Conservation (phyloP, 23 tunicate species). For the Aplidium turbinatum region DNA sequence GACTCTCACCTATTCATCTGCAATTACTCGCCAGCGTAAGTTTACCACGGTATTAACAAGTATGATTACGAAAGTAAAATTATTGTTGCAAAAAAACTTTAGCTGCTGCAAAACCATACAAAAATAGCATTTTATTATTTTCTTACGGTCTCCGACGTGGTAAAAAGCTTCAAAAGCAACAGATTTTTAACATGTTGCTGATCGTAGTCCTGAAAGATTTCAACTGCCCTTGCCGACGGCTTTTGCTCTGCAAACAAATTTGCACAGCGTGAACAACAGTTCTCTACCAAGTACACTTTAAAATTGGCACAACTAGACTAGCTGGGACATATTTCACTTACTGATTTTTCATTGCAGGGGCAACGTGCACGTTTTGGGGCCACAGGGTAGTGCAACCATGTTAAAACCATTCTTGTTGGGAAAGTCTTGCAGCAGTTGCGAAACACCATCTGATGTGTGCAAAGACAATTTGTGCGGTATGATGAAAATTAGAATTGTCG, state of each 20-base stretch:
- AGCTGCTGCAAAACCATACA: no score
- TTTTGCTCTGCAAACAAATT: no score
- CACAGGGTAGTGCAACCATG: constrained; percentile 9
- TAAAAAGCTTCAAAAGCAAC: background rate
- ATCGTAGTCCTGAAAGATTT: no score
- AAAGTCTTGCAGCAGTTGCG: constrained; percentile 10
- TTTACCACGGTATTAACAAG: no score
- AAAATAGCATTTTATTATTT: no score
- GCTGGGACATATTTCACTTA: no score
- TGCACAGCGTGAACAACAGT: background rate
- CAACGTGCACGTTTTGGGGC: constrained; percentile 12
- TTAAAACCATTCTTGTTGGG: constrained; percentile 24
- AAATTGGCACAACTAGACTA: no score
- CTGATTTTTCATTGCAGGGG: constrained; percentile 37
- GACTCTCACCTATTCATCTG: constrained; percentile 55
- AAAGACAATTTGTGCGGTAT: constrained; percentile 29
- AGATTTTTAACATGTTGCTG: no score
- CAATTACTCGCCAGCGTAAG: constrained; percentile 78
- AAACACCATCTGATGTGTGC: constrained; percentile 25
- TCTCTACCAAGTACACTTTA: no score
- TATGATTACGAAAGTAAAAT: background rate
- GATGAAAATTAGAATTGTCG: no score
- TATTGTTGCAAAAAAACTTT: constrained; percentile 1
- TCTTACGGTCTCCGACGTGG: background rate
- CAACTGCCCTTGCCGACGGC: no score